These are phyloP conservation scores for Netelia inedita DNA, from an alignment of 2,888 invertebrate species.

Conservation along the genomic window DNA sequence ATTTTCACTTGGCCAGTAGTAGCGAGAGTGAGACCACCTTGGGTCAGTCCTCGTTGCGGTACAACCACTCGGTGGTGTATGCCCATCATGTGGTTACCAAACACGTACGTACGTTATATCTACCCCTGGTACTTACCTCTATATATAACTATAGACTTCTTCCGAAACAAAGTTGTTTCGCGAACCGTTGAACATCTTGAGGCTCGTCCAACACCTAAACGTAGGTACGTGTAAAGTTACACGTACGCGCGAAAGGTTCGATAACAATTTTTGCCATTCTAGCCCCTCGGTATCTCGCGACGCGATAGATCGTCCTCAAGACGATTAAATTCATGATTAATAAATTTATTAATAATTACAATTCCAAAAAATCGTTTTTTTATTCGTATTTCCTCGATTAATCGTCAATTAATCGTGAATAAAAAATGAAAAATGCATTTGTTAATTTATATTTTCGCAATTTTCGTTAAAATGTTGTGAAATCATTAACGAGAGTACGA, in stretches of 20 bases:
- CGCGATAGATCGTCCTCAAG: no score
- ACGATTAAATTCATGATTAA: no score
- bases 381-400: no score
- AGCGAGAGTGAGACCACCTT: slow-evolving; percentile 58
- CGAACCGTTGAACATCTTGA: slow-evolving; percentile 31
- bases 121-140: not conserved
- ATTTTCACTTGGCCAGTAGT: slow-evolving; percentile 67
- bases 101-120: slow-evolving; percentile 16
- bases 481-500: no score
- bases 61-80: slow-evolving; percentile 18
- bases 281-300: no score
- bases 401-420: no score
- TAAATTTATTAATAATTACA: no score
- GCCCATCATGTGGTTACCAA: slow-evolving; percentile 51
- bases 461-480: no score
- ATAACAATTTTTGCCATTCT: not conserved
- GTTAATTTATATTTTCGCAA: no score
- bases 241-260: not conserved
- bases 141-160: slow-evolving; percentile 20
- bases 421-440: no score
- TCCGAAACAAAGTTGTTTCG: slow-evolving; percentile 42
- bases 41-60: slow-evolving; percentile 61
- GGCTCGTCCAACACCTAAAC: slow-evolving; percentile 3
- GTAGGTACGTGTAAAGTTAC: not conserved
- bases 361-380: no score